Evolutionary conservation across 2,888 invertebrate genomes (phyloP), one percentile per base, ranked within the genome.

Genomic region (Proisotoma minuta): DNA sequence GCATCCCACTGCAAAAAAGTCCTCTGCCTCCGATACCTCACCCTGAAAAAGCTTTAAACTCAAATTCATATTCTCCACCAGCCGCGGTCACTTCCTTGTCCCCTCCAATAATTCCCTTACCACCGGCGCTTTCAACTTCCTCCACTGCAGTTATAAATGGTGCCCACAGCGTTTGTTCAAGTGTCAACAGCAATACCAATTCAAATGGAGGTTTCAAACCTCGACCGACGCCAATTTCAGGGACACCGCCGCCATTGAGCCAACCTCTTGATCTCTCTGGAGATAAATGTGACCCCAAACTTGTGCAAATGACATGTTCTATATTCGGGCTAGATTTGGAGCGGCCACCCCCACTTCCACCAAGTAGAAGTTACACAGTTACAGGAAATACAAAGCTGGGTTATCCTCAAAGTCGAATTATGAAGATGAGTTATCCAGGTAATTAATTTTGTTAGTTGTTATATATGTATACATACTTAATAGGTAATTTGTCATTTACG

Each of bases 321-420:
- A 83, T 93, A 52, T 92, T 92, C 77, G 93, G 93, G 10, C 82
- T 94, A 62, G 93, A 94, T 79, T 82, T 92, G 82, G 92, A 93
- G 80, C 84, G 90, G 66, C 92, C 94, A 34, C 95, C 95, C 34
- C 92, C 94, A 28, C 86, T 95, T 69, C 95, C 95, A 52, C 89
- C 91, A 29, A 87, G 91, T 75, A 84, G 95, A 74, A 86, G 90
- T 1, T 95, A 96, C 80, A 93, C 92, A 4, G 90, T 95, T 63
- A 83, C 88, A 27, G 91, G 91, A 74, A 91, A 92, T 78, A 89
- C 90, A 62, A 93, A 93, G 81, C 81, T 93, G 71, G 88, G 90
- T 74, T 95, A 94, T 81, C 95, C 95, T 68, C 95, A 95, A 81
- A 89, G 87, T 73, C 85, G 95, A 76, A 82, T 89, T 62, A 91